Base-by-base conservation (phyloP, 1,140 invertebrate species). In the Bradynema listronoti region DNA sequence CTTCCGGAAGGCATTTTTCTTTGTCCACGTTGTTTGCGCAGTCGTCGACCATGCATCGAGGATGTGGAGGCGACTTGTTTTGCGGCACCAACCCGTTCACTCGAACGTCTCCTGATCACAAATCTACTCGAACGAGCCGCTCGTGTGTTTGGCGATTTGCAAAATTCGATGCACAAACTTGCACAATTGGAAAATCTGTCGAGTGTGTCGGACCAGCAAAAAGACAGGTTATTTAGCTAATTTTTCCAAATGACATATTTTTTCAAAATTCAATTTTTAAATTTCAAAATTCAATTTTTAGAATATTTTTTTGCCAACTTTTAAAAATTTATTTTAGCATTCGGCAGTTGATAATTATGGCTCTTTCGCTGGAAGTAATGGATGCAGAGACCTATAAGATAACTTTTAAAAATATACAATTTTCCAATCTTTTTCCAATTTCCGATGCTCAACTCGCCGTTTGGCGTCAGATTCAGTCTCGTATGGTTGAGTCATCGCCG, bases 11-110 rank as follows among this genome's bases (percentile, higher is more conserved):
- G 65, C 0, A 29, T 67, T 27, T 69, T 55, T 32, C 32, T 67
- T 4, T 67, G 65, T 36, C 45, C 39, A 41, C 58, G 65, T 14
- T 67, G 65, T 39, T 45, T 71, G 14, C 65, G 65, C 25, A 66
- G 68, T 9, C n/a, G 46, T 24, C 68, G 65, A n/a, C 65, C 65
- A 14, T 49, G 36, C 27, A 57, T 65, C 27, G 61, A 65, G 24
- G 62, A 63, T 11, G 62, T 63, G 5, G 61, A 63, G 29, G 49
- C 36, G 2, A 36, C 62, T 27, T 63, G 63, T 30, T 5, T 2
- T 0, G 27, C 56, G 3, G 55, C 56, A 19, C 56, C 56, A 16
- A n/a, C 14, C 11, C 4, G 27, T 27, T 19, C 60, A 4, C 24
- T 58, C 24, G 29, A 64, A 66, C 33, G 51, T 24, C 25, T 42